These are phyloP conservation scores for Helicorthomorpha holstii DNA, from an alignment of 1,140 invertebrate species.

Conservation along the genomic window DNA sequence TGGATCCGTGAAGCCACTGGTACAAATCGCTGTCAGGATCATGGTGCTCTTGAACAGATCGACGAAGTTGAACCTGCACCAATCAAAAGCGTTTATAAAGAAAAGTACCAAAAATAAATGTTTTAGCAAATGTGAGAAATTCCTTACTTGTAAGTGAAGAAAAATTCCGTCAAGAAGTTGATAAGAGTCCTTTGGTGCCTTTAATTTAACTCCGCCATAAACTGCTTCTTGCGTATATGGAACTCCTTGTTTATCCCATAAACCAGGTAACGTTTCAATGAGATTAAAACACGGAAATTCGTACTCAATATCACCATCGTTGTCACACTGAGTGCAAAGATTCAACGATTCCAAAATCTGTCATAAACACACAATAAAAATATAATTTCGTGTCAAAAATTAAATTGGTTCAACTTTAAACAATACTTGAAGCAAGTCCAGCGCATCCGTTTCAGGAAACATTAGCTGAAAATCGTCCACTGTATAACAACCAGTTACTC, in stretches of 20 bases:
- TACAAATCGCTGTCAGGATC: constrained; percentile 44
- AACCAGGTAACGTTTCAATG: constrained; percentile 47
- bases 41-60: constrained; percentile 37
- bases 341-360: constrained; percentile 45
- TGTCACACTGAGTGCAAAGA: constrained; percentile 55
- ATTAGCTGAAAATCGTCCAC: constrained; percentile 59
- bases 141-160: constrained; percentile 44
- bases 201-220: constrained; percentile 49
- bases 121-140: neutral
- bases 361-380: neutral
- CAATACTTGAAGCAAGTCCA: constrained; percentile 38
- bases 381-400: neutral
- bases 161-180: constrained; percentile 44
- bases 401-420: too few species aligned
- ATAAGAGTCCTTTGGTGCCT: constrained; percentile 35
- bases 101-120: too few species aligned
- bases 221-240: constrained; percentile 31
- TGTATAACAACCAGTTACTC: constrained; percentile 57
- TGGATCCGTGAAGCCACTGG: constrained; percentile 64
- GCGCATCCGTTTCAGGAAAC: constrained; percentile 52
- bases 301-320: constrained; percentile 52
- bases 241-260: constrained; percentile 49
- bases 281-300: constrained; percentile 68
- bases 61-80: constrained; percentile 45
- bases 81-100: too few species aligned